phyloP scores from a whole-genome alignment of 2,797 vertebrate species.

The Ctenochaetus hawaiiensis region DNA sequence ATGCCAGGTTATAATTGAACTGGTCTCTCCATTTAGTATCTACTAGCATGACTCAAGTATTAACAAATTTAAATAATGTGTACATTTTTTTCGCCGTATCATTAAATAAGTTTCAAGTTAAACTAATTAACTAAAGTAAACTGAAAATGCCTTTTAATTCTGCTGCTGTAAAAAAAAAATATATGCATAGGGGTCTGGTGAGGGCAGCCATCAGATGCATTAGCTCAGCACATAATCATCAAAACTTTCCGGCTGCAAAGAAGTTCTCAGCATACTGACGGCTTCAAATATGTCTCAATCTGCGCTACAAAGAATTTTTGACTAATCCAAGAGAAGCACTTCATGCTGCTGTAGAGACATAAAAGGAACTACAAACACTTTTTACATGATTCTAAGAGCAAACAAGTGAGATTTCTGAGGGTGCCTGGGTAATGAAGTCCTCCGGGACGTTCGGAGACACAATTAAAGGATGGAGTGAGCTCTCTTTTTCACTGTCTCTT shows the following conservation, averaged over 20 bases:
- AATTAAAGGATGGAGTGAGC: slow-evolving; percentile 70
- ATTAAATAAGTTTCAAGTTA: neutral
- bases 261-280: slow-evolving; percentile 16
- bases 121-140: neutral
- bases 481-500: slow-evolving; percentile 46
- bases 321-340: slow-evolving; percentile 35
- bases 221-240: slow-evolving; percentile 40
- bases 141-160: slow-evolving; percentile 12
- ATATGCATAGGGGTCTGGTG: neutral
- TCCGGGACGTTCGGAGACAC: slow-evolving; percentile 68
- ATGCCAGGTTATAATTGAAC: too few relatives aligned
- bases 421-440: slow-evolving; percentile 79
- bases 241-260: slow-evolving; percentile 28
- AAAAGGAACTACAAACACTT: slow-evolving; percentile 65
- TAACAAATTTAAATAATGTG: neutral
- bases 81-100: neutral
- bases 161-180: slow-evolving; percentile 3
- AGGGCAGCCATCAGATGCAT: slow-evolving; percentile 36
- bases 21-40: neutral
- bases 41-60: neutral
- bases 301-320: slow-evolving; percentile 30
- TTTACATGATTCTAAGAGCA: slow-evolving; percentile 67
- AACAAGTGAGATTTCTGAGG: slow-evolving; percentile 75
- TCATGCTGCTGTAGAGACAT: slow-evolving; percentile 50
- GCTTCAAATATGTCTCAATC: slow-evolving; percentile 33